Evolutionary conservation across 30 jellyfish, hydroid and myxozoan species (phyloP).

Genomic region (Haliclystus octoradiatus): DNA sequence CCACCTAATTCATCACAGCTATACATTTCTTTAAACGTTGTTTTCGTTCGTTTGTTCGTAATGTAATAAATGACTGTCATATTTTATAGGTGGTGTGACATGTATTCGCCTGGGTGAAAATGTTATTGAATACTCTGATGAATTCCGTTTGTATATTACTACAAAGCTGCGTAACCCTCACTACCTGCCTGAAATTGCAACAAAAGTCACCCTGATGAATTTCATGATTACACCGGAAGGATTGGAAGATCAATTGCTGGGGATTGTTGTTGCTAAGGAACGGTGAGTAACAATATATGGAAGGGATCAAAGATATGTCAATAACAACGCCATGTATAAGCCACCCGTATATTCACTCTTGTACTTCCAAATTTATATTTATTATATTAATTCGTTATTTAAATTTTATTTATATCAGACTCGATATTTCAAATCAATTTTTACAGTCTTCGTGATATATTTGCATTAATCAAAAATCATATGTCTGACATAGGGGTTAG

Average conservation of each 20-base stretch:
- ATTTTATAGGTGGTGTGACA: slow-evolving; percentile 66
- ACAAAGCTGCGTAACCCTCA: slow-evolving; percentile 89
- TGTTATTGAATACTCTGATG: slow-evolving; percentile 89
- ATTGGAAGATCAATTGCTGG: slow-evolving; percentile 87
- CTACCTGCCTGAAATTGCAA: slow-evolving; percentile 88
- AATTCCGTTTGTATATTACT: slow-evolving; percentile 67
- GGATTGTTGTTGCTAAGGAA: slow-evolving; percentile 98
- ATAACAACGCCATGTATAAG: too few species aligned
- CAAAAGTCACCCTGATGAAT: slow-evolving; percentile 86
- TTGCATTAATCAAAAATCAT: too few species aligned
- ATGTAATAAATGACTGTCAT: too few species aligned
- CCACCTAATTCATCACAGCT: neutral
- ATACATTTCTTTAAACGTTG: neutral
- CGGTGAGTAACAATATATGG: slow-evolving; percentile 51
- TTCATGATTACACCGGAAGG: slow-evolving; percentile 98
- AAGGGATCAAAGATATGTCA: too few species aligned
- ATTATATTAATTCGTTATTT: too few species aligned
- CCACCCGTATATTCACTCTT: too few species aligned
- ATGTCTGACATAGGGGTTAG: too few species aligned
- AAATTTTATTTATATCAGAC: too few species aligned
- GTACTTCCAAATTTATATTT: too few species aligned
- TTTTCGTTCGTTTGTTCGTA: neutral
- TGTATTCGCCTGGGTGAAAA: slow-evolving; percentile 95
- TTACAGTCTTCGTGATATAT: too few species aligned
- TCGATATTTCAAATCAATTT: too few species aligned